phyloP scores from a whole-genome alignment of 2,888 invertebrate species.

The Xiphydria camelus region DNA sequence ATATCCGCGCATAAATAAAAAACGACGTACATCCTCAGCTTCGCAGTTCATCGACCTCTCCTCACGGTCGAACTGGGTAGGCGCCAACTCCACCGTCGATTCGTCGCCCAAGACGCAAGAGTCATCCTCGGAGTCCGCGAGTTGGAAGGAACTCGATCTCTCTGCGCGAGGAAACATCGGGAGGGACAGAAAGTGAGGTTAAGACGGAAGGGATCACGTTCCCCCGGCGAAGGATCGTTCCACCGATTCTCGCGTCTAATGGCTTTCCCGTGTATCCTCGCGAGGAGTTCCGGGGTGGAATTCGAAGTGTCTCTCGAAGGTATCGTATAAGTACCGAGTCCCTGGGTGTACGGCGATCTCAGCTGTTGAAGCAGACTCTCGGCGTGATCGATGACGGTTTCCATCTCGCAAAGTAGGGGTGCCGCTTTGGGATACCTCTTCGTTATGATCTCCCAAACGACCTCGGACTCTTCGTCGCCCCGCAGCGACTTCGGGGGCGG shows the following conservation, averaged over 20 bases:
- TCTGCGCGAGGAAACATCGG: conserved; percentile 24
- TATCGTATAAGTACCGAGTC: neutral
- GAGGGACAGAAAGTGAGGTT: neutral
- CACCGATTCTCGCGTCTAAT: too few species aligned
- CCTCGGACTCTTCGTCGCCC: conserved; percentile 12
- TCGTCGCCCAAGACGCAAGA: too few species aligned
- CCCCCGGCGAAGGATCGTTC: too few species aligned
- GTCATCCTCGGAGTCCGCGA: conserved; percentile 28
- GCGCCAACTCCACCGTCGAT: too few species aligned
- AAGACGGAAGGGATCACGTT: neutral
- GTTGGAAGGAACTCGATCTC: conserved; percentile 27
- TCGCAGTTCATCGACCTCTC: too few species aligned
- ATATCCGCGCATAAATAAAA: too few species aligned
- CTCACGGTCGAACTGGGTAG: too few species aligned
- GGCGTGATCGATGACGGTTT: conserved; percentile 39
- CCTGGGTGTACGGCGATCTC: conserved; percentile 16
- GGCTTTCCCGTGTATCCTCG: too few species aligned
- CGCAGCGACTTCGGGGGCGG: conserved; percentile 6
- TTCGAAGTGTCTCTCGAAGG: neutral
- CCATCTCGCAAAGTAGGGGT: conserved; percentile 42
- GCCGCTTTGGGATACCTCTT: conserved; percentile 44
- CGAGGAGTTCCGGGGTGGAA: too few species aligned
- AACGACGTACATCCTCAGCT: too few species aligned
- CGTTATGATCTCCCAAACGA: conserved; percentile 38
- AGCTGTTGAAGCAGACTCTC: conserved; percentile 37